Evolutionary conservation across 2,888 invertebrate genomes (phyloP).

Genomic region (Xestobium rufovillosum): DNA sequence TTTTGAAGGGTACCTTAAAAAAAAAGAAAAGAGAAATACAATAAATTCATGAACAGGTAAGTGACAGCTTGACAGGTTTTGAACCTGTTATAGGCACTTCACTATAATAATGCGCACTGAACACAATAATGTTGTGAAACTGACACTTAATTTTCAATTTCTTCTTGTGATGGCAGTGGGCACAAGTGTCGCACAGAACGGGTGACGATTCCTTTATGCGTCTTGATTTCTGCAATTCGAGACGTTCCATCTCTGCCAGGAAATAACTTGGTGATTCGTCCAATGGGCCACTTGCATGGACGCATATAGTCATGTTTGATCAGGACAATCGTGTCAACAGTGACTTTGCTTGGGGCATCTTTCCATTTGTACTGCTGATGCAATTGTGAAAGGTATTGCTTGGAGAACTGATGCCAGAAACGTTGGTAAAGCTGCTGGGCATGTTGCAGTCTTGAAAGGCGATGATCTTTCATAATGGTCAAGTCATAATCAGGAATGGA

Average conservation of each 20-base stretch:
- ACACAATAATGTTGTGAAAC: too few relatives aligned
- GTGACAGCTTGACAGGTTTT: too few relatives aligned
- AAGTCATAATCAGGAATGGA: slow-evolving; percentile 13
- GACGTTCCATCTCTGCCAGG: background rate
- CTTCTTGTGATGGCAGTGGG: slow-evolving; percentile 1
- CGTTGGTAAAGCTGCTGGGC: slow-evolving; percentile 2
- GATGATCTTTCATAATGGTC: slow-evolving; percentile 9
- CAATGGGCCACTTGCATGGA: slow-evolving; percentile 5
- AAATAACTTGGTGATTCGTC: background rate
- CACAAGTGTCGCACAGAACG: slow-evolving; percentile 1
- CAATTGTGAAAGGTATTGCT: slow-evolving; percentile 3
- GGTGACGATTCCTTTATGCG: background rate
- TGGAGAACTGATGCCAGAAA: slow-evolving; percentile 3
- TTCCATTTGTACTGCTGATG: background rate
- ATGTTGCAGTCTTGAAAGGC: slow-evolving; percentile 18
- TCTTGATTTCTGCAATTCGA: slow-evolving; percentile 1
- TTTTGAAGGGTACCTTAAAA: too few relatives aligned
- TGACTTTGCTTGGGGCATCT: background rate
- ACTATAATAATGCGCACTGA: too few relatives aligned
- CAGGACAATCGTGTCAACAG: background rate
- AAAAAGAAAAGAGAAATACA: too few relatives aligned
- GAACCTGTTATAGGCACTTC: too few relatives aligned
- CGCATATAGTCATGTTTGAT: background rate
- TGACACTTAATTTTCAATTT: too few relatives aligned
- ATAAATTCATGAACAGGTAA: too few relatives aligned